Evolutionary conservation across 2,888 invertebrate genomes (phyloP), one percentile per base, ranked within the genome.

Genomic region (Drosophila eohydei): DNA sequence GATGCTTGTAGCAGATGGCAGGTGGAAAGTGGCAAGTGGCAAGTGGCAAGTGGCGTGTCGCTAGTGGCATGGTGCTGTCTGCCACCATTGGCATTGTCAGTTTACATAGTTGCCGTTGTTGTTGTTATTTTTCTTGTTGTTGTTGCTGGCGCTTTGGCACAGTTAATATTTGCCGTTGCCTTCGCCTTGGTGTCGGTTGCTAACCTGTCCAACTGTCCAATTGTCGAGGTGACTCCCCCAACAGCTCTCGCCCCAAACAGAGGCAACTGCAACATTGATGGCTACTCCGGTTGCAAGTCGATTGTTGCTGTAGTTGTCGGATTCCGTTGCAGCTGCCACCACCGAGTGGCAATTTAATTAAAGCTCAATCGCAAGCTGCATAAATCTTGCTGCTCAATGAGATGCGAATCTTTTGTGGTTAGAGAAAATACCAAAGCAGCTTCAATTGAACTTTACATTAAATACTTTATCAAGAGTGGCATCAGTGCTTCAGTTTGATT

Each of bases 291-390:
- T 56, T 59, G 51, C 48, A 41, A 55, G 65, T 59, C 60, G 21
- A 5, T n/a, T 52, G 50, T 51, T 38, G 51, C 65, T 66, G 60
- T 51, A 36, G n/a, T 16, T 32, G 48, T 16, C n/a, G 30, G 30
- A 9, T 60, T 51, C 57, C 64, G 54, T 61, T 68, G 83, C 67
- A 59, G 46, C 21, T 26, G 44, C 50, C 59, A 52, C 52, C 58
- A 59, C 56, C 67, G 59, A 80, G 81, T 71, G 68, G 81, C 70
- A 76, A 75, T 76, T 83, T 88, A 83, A 83, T 88, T 87, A 88
- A 86, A 73, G 78, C 63, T 76, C 68, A 72, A 76, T 77, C 77
- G 71, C 80, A 40, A 12, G 51, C 76, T 54, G 63, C 67, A 71
- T 67, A 76, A 76, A 78, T 80, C 71, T 71, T 62, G 50, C 46